These are phyloP conservation scores for Drosophila merina DNA, from an alignment of 2,888 invertebrate genomes.

Conservation along the genomic window DNA sequence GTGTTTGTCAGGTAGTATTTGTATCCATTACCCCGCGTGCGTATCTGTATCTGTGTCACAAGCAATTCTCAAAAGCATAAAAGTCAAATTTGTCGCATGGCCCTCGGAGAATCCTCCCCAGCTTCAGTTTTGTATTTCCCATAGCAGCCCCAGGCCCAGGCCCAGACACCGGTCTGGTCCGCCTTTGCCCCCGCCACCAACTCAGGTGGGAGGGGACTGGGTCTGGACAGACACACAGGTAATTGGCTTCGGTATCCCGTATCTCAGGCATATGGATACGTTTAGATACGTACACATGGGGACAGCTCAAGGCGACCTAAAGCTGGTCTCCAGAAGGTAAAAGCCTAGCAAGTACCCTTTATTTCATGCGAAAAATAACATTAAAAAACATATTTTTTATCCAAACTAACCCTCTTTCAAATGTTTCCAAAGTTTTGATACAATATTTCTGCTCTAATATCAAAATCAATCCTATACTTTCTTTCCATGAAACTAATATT, in stretches of 20 bases:
- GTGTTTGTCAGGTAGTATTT: constrained; percentile 29
- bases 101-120: constrained; percentile 63
- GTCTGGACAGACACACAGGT: constrained; percentile 53
- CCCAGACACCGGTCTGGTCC: constrained; percentile 20
- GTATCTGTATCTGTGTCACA: constrained; percentile 60
- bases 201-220: not conserved
- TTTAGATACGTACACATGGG: constrained; percentile 60
- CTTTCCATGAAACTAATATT: not conserved
- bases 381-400: no score
- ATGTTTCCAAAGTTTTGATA: no score
- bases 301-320: constrained; percentile 2
- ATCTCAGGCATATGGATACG: constrained; percentile 68
- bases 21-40: constrained; percentile 19
- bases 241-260: constrained; percentile 70
- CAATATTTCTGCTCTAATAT: no score
- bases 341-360: constrained; percentile 1
- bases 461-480: no score
- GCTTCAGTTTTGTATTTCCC: constrained; percentile 57
- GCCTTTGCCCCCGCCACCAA: no score
- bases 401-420: no score
- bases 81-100: constrained; percentile 77
- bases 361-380: no score
- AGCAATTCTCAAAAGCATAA: constrained; percentile 75
- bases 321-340: not conserved
- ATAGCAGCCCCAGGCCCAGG: constrained; percentile 59